Evolutionary conservation across 2,113 vertebrate species (phyloP), one percentile per base, ranked within the genome.

Genomic region (Mixornis gularis): DNA sequence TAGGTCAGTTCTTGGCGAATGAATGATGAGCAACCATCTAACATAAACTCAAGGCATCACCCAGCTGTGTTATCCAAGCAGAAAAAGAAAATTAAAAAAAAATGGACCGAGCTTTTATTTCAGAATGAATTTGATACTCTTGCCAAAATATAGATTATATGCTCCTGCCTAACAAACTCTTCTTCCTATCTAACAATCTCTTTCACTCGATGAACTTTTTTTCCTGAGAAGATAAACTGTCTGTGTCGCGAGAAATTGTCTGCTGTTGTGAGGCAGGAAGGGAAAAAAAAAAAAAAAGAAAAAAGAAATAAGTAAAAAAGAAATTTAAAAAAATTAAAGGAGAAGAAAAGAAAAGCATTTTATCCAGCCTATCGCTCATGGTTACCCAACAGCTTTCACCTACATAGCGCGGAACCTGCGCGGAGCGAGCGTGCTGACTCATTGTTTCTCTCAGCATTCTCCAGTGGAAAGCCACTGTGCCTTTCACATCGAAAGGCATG

Each of bases 1-100:
- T 97, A 98, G 97, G 96, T 96, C 96, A 92, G 97, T 96, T 97
- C 96, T 97, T 95, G 96, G 95, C 91, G 92, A 97, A 97, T 98
- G 97, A 98, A 90, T 97, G 97, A 98, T 97, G 97, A 97, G 97
- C 91, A 92, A 81, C 93, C 36, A 82, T 77, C 96, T 93, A 96
- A 94, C 43, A 21, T 85, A 93, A 96, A 71, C 96, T 96, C 96
- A 95, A 94, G 83, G 95, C 97, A 92, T 96, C 96, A 96, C 80
- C 94, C 97, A 97, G 97, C 95, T 97, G 95, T 97, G 96, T 95
- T 97, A 97, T 95, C 97, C 95, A 96, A 95, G 96, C 77, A 94
- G 95, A 84, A 95, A 96, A 96, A 96, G 95, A 48, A 36, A 12
- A 1, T 40, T 38, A 1, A 94, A 97, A 46, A 12, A 30, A 97